Base-by-base conservation (phyloP, 2,888 invertebrate species). In the Drosophila picticornis region DNA sequence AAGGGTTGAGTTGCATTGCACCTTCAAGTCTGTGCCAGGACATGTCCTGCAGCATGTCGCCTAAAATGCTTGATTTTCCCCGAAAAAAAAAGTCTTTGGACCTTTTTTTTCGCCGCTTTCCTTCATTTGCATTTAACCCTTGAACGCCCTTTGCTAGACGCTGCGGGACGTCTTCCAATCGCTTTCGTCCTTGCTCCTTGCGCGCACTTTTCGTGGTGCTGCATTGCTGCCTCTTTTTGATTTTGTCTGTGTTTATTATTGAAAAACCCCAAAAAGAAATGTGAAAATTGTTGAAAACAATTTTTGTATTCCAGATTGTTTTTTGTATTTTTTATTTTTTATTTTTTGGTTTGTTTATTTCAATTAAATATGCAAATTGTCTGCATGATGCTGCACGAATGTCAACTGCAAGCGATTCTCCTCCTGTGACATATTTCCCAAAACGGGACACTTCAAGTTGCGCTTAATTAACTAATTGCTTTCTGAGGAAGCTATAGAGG, bases 311-410 rank as follows among this genome's bases (percentile, higher is more conserved):
- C 7, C 1, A 51, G 16, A 46, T 29, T 29, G n/a, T 34, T 50
- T 22, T 25, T 29, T 11, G 13, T 13, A 22, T 52, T 25, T 34
- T 1, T 34, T 13, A 13, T 29, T n/a, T 25, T 31, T 46, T 46
- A 22, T 43, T n/a, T 27, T 48, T 31, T 25, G 6, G n/a, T 11
- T 25, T 60, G 50, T 32, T 67, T 66, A 58, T 58, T 79, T 90
- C 77, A 90, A 85, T 85, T 85, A 90, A 90, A 83, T 88, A 85
- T 85, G 85, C 90, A 85, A 85, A 85, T 85, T 80, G 67, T 53
- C 31, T 52, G 43, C 55, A 77, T 90, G 90, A 85, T 80, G 86
- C 83, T 90, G 85, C 85, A 83, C 77, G 82, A 83, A 82, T 85
- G 80, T 88, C 88, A 89, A 81, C 66, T 69, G 31, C 48, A 7